Conservation (phyloP, 1,140 invertebrate species). For the Bursaphelenchus mucronatus region DNA sequence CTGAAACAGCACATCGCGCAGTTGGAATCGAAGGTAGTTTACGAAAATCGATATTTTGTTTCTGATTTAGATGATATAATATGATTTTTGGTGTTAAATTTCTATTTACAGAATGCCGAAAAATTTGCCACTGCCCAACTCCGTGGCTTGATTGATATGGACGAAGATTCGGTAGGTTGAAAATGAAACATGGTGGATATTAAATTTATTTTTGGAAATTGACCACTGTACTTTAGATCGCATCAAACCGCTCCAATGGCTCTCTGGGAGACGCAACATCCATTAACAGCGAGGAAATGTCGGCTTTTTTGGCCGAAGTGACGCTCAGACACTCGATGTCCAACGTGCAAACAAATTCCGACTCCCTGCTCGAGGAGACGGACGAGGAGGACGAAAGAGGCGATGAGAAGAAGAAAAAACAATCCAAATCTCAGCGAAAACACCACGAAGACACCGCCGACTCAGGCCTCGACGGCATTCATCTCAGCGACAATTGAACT, state of each 20-base stretch:
- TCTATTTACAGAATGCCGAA: constrained; percentile 48
- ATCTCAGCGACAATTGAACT: too few relatives aligned
- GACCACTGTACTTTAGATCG: constrained; percentile 25
- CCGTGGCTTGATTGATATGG: constrained; percentile 50
- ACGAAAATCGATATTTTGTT: constrained; percentile 13
- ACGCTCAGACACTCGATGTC: constrained; percentile 22
- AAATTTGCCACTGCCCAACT: constrained; percentile 53
- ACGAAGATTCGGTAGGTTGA: constrained; percentile 54
- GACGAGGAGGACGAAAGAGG: constrained; percentile 14
- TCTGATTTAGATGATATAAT: constrained; percentile 21
- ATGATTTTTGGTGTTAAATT: constrained; percentile 17
- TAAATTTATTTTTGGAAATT: background rate
- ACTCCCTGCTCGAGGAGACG: constrained; percentile 20
- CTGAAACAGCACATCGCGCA: constrained; percentile 86
- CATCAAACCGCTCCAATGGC: constrained; percentile 35
- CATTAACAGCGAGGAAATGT: constrained; percentile 55
- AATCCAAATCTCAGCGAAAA: too few relatives aligned
- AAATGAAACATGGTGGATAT: constrained; percentile 3
- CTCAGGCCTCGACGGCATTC: too few relatives aligned
- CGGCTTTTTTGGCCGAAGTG: constrained; percentile 54
- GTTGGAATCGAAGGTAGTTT: constrained; percentile 78
- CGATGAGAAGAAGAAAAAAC: too few relatives aligned
- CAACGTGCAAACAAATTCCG: constrained; percentile 18
- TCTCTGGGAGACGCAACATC: constrained; percentile 43
- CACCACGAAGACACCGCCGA: too few relatives aligned